phyloP scores from a whole-genome alignment of 2,113 vertebrate species.

The Gasterosteus nipponicus region DNA sequence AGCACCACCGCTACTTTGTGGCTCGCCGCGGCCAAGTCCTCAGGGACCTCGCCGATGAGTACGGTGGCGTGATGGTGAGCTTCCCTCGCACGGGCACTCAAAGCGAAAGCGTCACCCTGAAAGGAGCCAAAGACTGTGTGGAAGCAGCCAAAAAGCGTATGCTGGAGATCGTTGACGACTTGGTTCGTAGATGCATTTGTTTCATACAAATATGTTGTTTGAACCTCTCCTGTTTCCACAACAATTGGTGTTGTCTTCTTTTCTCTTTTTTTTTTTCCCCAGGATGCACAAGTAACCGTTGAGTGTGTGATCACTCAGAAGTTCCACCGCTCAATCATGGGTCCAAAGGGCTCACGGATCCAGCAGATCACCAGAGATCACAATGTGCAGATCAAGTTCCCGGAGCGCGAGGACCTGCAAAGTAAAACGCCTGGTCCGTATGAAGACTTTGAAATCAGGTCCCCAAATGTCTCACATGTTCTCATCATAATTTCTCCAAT shows the following conservation, averaged over 20 bases:
- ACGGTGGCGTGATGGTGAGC: constrained; percentile 97
- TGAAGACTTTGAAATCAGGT: neutral
- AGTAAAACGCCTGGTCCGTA: constrained; percentile 32
- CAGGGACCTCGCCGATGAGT: constrained; percentile 94
- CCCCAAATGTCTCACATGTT: fast-evolving
- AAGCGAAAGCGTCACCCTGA: constrained; percentile 94
- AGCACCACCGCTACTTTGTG: constrained; percentile 96
- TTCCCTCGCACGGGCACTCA: constrained; percentile 92
- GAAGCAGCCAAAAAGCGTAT: constrained; percentile 97
- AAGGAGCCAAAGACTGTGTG: constrained; percentile 98
- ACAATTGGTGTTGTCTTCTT: too few species aligned
- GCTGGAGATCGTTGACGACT: constrained; percentile 93
- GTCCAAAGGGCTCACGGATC: constrained; percentile 94
- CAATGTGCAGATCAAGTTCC: constrained; percentile 96
- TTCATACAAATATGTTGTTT: neutral
- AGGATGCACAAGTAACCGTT: constrained; percentile 96
- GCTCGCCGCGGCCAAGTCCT: constrained; percentile 94
- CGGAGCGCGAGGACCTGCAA: constrained; percentile 91
- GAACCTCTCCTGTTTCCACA: neutral
- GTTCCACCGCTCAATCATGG: constrained; percentile 98
- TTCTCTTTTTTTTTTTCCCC: neutral
- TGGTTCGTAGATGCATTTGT: constrained; percentile 81
- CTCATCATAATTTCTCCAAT: neutral
- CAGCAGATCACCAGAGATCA: constrained; percentile 97
- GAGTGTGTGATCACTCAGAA: constrained; percentile 94